phyloP scores from a whole-genome alignment of 1,140 invertebrate species.

The Drosophila nigromelanica region DNA sequence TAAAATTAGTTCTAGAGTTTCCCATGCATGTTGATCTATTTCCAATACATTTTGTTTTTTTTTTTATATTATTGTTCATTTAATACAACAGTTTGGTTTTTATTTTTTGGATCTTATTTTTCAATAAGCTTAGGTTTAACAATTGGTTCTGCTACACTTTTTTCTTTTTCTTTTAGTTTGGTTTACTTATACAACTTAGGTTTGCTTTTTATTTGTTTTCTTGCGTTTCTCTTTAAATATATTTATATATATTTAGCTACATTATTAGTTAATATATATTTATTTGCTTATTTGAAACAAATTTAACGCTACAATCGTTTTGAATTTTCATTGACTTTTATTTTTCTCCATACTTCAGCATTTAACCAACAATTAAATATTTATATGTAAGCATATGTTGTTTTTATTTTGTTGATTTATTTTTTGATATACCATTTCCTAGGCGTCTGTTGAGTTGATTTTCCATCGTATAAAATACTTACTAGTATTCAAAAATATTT shows the following conservation, averaged over 20 bases:
- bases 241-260: slow-evolving; percentile 64
- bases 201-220: slow-evolving; percentile 40
- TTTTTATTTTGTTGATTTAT: slow-evolving; percentile 12
- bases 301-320: slow-evolving; percentile 67
- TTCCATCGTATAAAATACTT: slow-evolving; percentile 68
- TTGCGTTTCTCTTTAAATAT: slow-evolving; percentile 13
- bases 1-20: slow-evolving; percentile 17
- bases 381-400: slow-evolving; percentile 38
- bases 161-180: slow-evolving; percentile 40
- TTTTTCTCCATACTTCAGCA: slow-evolving; percentile 61
- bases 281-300: slow-evolving; percentile 57
- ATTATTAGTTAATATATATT: slow-evolving; percentile 63
- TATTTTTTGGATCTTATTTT: slow-evolving; percentile 48
- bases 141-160: slow-evolving; percentile 78
- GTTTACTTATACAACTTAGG: slow-evolving; percentile 56
- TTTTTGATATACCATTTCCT: slow-evolving; percentile 69
- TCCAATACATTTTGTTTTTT: slow-evolving; percentile 33
- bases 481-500: slow-evolving; percentile 74
- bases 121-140: slow-evolving; percentile 72
- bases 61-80: slow-evolving; percentile 77
- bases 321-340: slow-evolving; percentile 37
- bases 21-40: slow-evolving; percentile 38
- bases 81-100: slow-evolving; percentile 76
- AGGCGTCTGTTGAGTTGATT: slow-evolving; percentile 58
- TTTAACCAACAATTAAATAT: slow-evolving; percentile 74